A percentile compares a stretch with the other conserved stretches of the same genome.
These are phyloP conservation scores for Oreochromis spilurus DNA, from an alignment of 2,113 vertebrate species.

Conservation along the genomic window DNA sequence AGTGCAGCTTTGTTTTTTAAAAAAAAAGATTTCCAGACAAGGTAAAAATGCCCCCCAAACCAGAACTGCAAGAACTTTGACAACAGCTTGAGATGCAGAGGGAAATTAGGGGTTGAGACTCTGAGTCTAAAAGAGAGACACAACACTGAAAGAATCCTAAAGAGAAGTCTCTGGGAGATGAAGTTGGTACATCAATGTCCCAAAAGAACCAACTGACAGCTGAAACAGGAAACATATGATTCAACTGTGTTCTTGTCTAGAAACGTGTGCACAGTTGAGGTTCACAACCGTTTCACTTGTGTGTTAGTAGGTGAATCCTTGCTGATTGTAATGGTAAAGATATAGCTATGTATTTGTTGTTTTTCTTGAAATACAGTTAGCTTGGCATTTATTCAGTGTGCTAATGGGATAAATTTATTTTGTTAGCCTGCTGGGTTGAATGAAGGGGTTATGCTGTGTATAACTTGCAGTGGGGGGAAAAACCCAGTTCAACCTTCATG, in stretches of 20 bases:
- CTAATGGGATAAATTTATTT: neutral
- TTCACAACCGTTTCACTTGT: neutral
- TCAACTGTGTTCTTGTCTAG: neutral
- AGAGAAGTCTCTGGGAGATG: neutral
- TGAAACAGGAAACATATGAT: neutral
- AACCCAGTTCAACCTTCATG: accelerated
- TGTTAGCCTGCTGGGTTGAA: neutral
- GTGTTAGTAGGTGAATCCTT: neutral
- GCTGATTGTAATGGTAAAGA: neutral
- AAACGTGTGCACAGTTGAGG: neutral
- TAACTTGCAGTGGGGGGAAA: neutral
- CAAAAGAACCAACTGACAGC: neutral
- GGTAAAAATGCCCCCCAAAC: neutral
- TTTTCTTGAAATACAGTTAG: neutral
- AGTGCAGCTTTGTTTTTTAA: neutral
- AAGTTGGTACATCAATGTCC: neutral
- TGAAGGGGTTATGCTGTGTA: neutral
- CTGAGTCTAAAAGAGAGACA: neutral
- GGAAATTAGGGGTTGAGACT: neutral
- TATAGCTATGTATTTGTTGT: neutral
- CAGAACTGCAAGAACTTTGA: neutral
- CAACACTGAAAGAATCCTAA: neutral
- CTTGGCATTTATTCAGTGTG: neutral
- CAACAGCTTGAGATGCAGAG: neutral
- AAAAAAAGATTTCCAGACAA: neutral